Evolutionary conservation across 2,888 invertebrate genomes (phyloP), one percentile per base, ranked within the genome.

Genomic region (Parascotia fuliginaria): DNA sequence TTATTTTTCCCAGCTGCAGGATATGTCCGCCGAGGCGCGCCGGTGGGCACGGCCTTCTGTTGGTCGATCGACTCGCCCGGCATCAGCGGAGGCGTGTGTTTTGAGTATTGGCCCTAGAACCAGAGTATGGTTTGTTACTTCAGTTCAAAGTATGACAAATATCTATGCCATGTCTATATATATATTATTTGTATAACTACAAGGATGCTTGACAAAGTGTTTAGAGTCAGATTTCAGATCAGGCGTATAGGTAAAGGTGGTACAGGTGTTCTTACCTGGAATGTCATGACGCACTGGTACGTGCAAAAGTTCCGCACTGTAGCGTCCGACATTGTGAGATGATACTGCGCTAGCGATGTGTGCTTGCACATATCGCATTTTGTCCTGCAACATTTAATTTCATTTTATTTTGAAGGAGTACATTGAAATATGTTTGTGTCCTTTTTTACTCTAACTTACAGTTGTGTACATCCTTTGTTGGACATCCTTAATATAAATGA

Each of bases 271-370:
- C 33, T 39, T 60, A 91, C 91, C 84, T 97, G 96, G 77, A 96
- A 97, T 58, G 94, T 93, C 95, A 96, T 95, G 0, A 96, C 96
- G 75, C 97, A 97, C 70, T 95, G 94, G 79, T 96, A 96, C 9
- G 96, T 95, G 85, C 97, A 97, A 82, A 97, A 97, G 81, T 96
- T 96, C 36, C 96, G 90, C 53, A 96, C 95, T 1, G 96, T 95
- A 2, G 96, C 96, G 73, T 97, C 97, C 0, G 96, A 96, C 96
- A 97, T 97, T 1, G 96, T 96, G 59, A 97, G 86, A 77, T 97
- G 96, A 77, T 96, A 97, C 71, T 96, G 95, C 0, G 96, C 96
- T 61, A 95, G 93, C 0, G 94, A 94, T 9, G 93, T 93, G 40
- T 94, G 92, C 57, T 94, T 94, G 74, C 97, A 97, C 81, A 94